Conservation (phyloP, 2,888 invertebrate genomes). For the Sphaeridia pumilis region DNA sequence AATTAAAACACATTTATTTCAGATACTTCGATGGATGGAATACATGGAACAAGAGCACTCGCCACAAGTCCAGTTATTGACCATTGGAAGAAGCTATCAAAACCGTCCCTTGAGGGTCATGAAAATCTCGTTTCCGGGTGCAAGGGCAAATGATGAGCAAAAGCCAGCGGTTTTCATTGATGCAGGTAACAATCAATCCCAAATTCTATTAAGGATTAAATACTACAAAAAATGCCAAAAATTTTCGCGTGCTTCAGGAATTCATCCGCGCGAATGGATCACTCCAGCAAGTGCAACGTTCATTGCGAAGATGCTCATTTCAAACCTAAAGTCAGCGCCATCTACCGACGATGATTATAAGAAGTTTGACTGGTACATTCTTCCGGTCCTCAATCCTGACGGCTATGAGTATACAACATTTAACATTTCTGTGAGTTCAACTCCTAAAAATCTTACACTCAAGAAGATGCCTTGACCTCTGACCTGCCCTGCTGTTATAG, state of each 20-base stretch:
- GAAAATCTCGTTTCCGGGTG: background rate
- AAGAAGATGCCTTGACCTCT: too few species aligned
- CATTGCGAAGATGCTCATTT: constrained; percentile 57
- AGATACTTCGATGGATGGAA: background rate
- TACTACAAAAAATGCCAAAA: too few species aligned
- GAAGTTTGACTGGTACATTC: constrained; percentile 53
- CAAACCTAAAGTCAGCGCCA: constrained; percentile 46
- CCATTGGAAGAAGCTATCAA: constrained; percentile 1
- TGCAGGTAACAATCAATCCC: constrained; percentile 35
- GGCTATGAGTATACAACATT: too few species aligned
- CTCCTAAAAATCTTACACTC: too few species aligned
- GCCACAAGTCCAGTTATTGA: background rate
- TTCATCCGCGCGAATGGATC: constrained; percentile 80
- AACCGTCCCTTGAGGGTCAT: background rate
- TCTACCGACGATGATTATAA: constrained; percentile 45
- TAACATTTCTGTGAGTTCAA: too few species aligned
- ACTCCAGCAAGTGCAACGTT: constrained; percentile 56
- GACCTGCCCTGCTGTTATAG: too few species aligned
- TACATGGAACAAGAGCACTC: background rate
- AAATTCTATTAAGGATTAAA: background rate
- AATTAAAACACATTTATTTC: too few species aligned
- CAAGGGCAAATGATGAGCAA: background rate
- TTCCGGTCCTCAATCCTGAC: constrained; percentile 67
- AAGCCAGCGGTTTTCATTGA: constrained; percentile 43
- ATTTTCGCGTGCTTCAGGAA: too few species aligned